phyloP scores from a whole-genome alignment of 2,113 vertebrate genomes.

The Lethenteron reissneri region DNA sequence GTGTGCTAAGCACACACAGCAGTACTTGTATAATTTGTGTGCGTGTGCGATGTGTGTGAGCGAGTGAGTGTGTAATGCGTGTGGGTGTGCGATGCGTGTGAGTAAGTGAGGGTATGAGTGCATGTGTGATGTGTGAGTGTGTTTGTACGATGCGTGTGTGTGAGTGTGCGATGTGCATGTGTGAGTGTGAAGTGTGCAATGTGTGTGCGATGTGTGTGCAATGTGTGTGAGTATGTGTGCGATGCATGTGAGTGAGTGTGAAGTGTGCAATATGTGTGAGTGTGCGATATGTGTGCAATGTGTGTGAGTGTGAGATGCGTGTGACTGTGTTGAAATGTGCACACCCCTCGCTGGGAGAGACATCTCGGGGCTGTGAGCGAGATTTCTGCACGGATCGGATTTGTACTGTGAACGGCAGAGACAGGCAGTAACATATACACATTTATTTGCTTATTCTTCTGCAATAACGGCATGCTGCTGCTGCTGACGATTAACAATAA shows the following conservation, averaged over 20 bases:
- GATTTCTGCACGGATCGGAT: too few species aligned
- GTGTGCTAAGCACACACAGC: neutral
- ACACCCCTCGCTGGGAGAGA: neutral
- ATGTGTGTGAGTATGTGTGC: neutral
- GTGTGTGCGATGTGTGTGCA: neutral
- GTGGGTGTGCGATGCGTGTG: neutral
- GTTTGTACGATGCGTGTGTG: neutral
- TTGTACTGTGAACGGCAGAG: too few species aligned
- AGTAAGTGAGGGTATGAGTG: neutral
- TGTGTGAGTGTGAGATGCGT: slow-evolving; percentile 2
- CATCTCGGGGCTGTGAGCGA: too few species aligned
- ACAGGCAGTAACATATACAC: too few species aligned
- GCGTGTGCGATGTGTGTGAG: neutral
- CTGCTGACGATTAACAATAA: too few species aligned
- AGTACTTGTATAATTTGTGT: neutral
- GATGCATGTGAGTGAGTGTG: neutral
- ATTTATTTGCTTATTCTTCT: too few species aligned
- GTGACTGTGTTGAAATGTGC: neutral
- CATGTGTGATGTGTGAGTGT: slow-evolving; percentile 1
- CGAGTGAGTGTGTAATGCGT: neutral
- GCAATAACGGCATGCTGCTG: too few species aligned
- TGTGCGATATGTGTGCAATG: neutral
- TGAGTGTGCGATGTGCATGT: neutral
- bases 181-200: neutral
- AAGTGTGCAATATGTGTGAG: neutral